Base-by-base conservation (phyloP, 2,797 vertebrate species). In the Passerculus sandwichensis region DNA sequence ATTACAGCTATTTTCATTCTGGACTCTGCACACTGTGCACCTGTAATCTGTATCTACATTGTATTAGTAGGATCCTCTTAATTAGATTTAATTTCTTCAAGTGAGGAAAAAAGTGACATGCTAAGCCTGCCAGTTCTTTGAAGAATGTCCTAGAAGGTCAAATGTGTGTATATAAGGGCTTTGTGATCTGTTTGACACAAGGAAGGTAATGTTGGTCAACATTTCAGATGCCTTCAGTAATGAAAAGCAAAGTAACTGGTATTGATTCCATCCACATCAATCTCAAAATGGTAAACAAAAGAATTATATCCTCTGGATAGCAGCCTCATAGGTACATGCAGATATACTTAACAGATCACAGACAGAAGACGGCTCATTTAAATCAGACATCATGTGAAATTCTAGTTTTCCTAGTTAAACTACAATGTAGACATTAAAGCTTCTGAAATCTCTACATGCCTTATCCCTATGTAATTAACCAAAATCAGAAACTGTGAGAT, bases 11-110 rank as follows among this genome's bases (percentile, higher is more conserved):
- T 88, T 88, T 91, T 77, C 57, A 95, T 84, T 92, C 82, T 73
- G 56, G 56, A 81, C 48, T 89, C 38, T 54, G 16, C 51, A 86
- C 45, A 89, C 36, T 12, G 38, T 42, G 66, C 87, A 95, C 59
- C 79, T 76, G 60, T 83, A 91, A 85, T 71, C 72, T 83, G 11
- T 85, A 86, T 45, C 91, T 81, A 51, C 50, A 62, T 67, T 91
- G 85, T 76, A 83, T 86, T 65, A 84, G 70, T 19, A 89, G 34
- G 48, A 85, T 93, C 59, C 45, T 92, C 60, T 79, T 88, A 89
- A 92, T 91, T 79, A 96, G 82, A 88, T 60, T 94, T 95, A n/a
- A 81, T 93, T 94, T 96, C 62, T 70, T 94, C 70, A 84, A 93
- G 60, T 62, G 79, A 91, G 87, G 73, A 70, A 75, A 79, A 80